Base-by-base conservation (phyloP, 2,888 invertebrate genomes). In the Perizoma affinitatum region DNA sequence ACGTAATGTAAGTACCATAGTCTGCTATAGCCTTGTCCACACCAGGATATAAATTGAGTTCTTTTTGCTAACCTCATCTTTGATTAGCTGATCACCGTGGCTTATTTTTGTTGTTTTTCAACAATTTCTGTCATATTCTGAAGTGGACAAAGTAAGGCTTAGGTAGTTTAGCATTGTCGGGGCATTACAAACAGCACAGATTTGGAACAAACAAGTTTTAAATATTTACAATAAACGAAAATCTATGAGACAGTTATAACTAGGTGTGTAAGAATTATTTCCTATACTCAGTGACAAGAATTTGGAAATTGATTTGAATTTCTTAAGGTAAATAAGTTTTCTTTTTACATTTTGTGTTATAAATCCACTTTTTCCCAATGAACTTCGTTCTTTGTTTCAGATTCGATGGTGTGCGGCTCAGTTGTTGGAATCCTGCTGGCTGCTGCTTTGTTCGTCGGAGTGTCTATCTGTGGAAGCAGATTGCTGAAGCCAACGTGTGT, bases 331-430 rank as follows among this genome's bases (percentile, higher is more conserved):
- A 78, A 76, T 73, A 68, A 60, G 42, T 67, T 70, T 46, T 22
- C 38, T 38, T 1, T 38, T 38, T 38, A 38, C 38, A 22, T 22
- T 22, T 22, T 67, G 68, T 63, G 38, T 63, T 50, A 69, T 68
- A 58, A 10, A 47, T 60, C 50, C 11, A 50, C 9, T 42, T 73
- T 72, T 80, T 80, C 82, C 80, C 78, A 79, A 77, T 78, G 71
- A 75, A 79, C 79, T 74, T 75, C 69, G 58, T 63, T 78, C 71
- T 75, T 82, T 81, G 82, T 83, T 84, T 73, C 83, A 84, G 85
- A 70, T 73, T 65, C 48, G 53, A 72, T 73, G 71, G 53, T 64
- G 54, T 64, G 67, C 53, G 48, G 65, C 10, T 49, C 65, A 10
- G 38, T 71, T 22, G 47, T 66, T 53, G 69, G 68, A 11, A 51